These are phyloP conservation scores for Diorhabda elongata DNA, from an alignment of 1,140 invertebrate species.

Conservation along the genomic window DNA sequence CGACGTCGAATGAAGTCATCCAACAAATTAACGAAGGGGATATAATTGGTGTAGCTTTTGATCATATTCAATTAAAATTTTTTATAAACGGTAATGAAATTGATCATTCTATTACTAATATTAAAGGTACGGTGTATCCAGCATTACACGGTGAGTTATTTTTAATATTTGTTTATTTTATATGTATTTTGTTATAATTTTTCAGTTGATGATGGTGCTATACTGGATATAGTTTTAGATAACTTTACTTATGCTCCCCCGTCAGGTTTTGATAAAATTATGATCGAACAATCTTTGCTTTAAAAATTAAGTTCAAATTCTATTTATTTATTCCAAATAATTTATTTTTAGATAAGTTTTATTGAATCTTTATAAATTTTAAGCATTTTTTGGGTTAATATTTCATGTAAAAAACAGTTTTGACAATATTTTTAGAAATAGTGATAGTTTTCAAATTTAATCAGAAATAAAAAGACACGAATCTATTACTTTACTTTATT, in stretches of 20 bases:
- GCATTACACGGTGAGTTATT: slow-evolving; percentile 78
- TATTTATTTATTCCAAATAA: slow-evolving; percentile 15
- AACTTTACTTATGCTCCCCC: slow-evolving; percentile 83
- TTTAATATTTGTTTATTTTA: slow-evolving; percentile 9
- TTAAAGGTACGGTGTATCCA: slow-evolving; percentile 89
- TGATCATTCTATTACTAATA: slow-evolving; percentile 79
- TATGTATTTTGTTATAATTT: slow-evolving; percentile 11
- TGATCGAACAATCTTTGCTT: slow-evolving; percentile 94
- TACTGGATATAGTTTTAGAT: slow-evolving; percentile 89
- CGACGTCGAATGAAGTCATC: slow-evolving; percentile 37
- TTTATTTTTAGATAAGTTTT: slow-evolving; percentile 9
- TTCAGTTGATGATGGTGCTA: slow-evolving; percentile 96
- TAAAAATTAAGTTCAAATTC: slow-evolving; percentile 53
- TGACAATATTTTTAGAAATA: no score
- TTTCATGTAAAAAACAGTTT: no score
- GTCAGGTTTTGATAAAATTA: slow-evolving; percentile 89
- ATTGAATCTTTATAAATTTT: no score
- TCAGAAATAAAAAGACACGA: no score
- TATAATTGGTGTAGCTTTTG: slow-evolving; percentile 89
- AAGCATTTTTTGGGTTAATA: no score
- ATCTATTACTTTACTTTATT: no score
- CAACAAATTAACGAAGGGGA: slow-evolving; percentile 79
- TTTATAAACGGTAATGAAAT: slow-evolving; percentile 88
- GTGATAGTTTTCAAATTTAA: no score
- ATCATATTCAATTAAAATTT: slow-evolving; percentile 96